Evolutionary conservation across 2,113 vertebrate species (phyloP).

Genomic region (Ictalurus furcatus): DNA sequence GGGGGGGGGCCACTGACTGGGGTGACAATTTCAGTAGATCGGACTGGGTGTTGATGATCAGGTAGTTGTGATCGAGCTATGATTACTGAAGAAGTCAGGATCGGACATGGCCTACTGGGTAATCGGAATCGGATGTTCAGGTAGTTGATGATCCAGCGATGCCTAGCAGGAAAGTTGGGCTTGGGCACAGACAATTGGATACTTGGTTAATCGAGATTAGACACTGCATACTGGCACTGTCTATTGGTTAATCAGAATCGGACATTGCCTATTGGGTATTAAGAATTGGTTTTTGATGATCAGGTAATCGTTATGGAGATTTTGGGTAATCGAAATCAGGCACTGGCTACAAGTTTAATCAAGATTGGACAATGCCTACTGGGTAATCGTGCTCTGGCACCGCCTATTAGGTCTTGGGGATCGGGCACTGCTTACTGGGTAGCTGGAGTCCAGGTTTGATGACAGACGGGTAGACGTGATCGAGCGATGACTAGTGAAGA

Average conservation of each 20-base stretch:
- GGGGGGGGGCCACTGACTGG: background rate
- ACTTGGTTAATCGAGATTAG: background rate
- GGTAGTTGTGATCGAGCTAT: background rate
- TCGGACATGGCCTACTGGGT: background rate
- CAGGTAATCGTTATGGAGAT: background rate
- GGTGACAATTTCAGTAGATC: background rate
- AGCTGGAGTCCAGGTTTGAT: background rate
- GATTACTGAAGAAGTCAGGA: background rate
- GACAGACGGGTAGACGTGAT: too few relatives aligned
- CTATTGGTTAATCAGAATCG: too few relatives aligned
- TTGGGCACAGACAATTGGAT: background rate
- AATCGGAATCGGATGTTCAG: background rate
- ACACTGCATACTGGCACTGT: too few relatives aligned
- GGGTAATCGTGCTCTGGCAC: background rate
- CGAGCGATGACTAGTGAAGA: background rate
- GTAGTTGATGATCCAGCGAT: background rate
- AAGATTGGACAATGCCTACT: background rate
- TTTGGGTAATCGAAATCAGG: too few relatives aligned
- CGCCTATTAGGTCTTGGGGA: background rate
- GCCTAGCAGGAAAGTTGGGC: background rate
- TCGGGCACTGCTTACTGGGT: background rate
- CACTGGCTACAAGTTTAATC: too few relatives aligned
- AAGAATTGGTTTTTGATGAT: background rate
- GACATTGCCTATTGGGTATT: background rate
- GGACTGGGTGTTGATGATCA: background rate